phyloP scores from a whole-genome alignment of 2,797 vertebrate genomes.

The Poeciliopsis gracilis region DNA sequence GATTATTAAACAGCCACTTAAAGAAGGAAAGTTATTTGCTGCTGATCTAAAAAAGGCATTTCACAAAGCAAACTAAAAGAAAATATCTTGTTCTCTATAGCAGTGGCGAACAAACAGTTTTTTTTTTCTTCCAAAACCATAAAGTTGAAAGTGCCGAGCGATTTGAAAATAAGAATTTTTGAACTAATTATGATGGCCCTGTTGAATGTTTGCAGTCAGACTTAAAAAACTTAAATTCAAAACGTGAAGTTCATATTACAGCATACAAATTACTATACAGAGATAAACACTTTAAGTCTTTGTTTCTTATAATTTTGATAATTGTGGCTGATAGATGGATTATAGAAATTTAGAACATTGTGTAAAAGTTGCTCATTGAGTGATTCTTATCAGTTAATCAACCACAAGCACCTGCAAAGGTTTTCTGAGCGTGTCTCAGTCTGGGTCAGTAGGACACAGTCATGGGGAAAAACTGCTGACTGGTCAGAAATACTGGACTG shows the following conservation, averaged over 20 bases:
- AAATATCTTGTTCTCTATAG: background rate
- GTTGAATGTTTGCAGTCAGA: background rate
- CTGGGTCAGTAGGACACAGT: background rate
- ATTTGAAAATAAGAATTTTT: background rate
- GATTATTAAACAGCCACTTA: background rate
- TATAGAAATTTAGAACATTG: background rate
- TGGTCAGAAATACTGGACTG: background rate
- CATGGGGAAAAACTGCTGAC: background rate
- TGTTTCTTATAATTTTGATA: background rate
- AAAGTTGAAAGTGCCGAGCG: background rate
- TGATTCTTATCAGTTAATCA: background rate
- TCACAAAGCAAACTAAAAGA: background rate
- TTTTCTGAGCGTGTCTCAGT: background rate
- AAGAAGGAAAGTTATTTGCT: background rate
- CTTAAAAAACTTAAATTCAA: background rate
- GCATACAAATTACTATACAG: background rate
- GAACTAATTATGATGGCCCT: background rate
- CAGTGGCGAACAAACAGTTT: background rate
- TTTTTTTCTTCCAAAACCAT: no score
- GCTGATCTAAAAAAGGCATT: background rate
- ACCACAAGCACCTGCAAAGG: background rate
- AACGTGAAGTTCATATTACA: background rate
- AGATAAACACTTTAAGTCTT: background rate
- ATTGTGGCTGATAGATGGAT: background rate
- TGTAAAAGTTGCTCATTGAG: background rate